Base-by-base conservation (phyloP, 1,140 invertebrate genomes). In the Ceratitis capitata region DNA sequence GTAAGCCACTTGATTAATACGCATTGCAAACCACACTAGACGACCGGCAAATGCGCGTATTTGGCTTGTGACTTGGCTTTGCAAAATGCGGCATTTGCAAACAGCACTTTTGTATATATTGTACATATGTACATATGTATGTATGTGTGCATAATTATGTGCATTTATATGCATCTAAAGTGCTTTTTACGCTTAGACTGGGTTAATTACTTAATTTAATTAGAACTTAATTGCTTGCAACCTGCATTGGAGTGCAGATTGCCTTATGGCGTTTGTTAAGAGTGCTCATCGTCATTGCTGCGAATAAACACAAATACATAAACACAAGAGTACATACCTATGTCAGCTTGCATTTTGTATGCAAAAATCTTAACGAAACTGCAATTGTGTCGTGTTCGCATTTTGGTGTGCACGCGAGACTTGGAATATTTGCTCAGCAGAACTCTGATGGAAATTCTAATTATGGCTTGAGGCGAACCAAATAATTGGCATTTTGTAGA, bases 121-220 rank as follows among this genome's bases (percentile, higher is more conserved):
- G 56, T 29, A 7, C 29, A 10, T 26, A 26, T 61, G 58, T 10
- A 61, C 10, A 16, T 64, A 1, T 35, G 58, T 64, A 58, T 7
- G 23, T 10, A 7, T 69, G 29, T 16, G 32, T 16, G 19, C 19
- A 56, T 56, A 35, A 35, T 69, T 39, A 35, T 69, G 29, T 69
- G 39, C n/a, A 45, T 35, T 78, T 42, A n/a, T 56, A 19, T 19
- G 19, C 19, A n/a, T 35, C 32, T 39, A 26, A 42, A 47, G 69
- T 45, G 19, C 35, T 23, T 10, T n/a, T n/a, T n/a, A 10, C 39
- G 35, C 19, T 19, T 45, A 39, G 39, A 45, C 35, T 45, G 69
- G 35, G 69, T 78, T 78, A 78, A 78, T 78, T 35, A 45, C 69
- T 78, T 78, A 78, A 78, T 78, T 78, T 78, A 78, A 78, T 78